Evolutionary conservation across 2,113 vertebrate genomes (phyloP).

Genomic region (Peromyscus leucopus): DNA sequence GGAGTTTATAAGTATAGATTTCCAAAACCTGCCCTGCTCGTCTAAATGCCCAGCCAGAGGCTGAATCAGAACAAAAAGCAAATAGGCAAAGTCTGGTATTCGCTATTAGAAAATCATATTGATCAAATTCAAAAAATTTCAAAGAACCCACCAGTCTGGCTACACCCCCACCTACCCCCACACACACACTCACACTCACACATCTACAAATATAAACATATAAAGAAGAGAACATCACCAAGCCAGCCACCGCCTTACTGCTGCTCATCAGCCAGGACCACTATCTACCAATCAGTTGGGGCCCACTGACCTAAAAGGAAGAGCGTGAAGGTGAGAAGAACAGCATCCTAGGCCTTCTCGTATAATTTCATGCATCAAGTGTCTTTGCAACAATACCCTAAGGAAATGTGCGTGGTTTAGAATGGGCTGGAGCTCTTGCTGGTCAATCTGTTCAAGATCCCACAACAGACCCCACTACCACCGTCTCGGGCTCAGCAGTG

Average conservation of each 20-base stretch:
- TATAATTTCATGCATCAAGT: neutral
- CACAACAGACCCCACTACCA: neutral
- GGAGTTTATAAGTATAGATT: neutral
- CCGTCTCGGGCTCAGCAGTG: neutral
- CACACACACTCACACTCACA: neutral
- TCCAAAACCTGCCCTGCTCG: constrained; percentile 12
- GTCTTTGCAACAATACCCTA: neutral
- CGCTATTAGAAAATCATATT: neutral
- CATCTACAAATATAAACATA: neutral
- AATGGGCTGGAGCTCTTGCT: neutral
- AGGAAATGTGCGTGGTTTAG: neutral
- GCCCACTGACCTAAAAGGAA: neutral
- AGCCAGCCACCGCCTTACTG: neutral
- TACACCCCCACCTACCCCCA: neutral
- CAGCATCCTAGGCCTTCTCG: neutral
- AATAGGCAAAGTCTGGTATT: neutral
- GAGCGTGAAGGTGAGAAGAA: neutral
- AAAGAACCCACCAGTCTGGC: neutral
- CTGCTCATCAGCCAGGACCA: neutral
- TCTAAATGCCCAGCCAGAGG: neutral
- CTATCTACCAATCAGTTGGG: neutral
- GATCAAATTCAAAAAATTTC: constrained; percentile 42
- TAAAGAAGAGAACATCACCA: neutral
- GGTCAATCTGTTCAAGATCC: neutral
- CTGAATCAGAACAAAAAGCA: constrained; percentile 74